Conservation (phyloP, 2,113 vertebrate genomes). For the Channa argus region DNA sequence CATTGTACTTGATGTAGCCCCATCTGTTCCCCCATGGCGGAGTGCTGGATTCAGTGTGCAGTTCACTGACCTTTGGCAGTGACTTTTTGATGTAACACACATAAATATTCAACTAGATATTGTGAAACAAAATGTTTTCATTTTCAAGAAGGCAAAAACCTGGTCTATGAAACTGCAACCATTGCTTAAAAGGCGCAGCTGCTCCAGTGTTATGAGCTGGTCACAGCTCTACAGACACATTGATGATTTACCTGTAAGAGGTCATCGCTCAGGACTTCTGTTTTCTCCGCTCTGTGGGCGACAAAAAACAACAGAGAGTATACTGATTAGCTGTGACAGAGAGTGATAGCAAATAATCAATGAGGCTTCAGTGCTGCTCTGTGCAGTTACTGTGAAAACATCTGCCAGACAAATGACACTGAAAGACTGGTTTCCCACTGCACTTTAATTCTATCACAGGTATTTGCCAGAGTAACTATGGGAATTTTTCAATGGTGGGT, state of each 20-base stretch:
- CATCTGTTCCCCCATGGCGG: neutral
- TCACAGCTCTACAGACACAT: constrained; percentile 29
- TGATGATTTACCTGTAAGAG: constrained; percentile 91
- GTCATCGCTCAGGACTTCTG: constrained; percentile 98
- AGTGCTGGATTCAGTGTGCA: too few species aligned
- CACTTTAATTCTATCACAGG: neutral
- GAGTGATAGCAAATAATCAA: neutral
- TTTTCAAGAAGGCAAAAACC: neutral
- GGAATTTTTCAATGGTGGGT: constrained; percentile 33
- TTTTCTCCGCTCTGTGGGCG: constrained; percentile 94
- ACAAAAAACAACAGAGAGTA: constrained; percentile 68
- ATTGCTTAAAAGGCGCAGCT: constrained; percentile 5
- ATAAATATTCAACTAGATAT: too few species aligned
- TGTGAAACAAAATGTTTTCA: too few species aligned
- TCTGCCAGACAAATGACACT: neutral
- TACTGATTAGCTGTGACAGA: constrained; percentile 50
- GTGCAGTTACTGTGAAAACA: constrained; percentile 16
- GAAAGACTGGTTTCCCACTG: constrained; percentile 26
- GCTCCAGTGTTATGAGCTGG: neutral
- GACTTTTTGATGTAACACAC: too few species aligned
- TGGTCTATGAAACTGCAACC: neutral
- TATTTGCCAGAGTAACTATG: constrained; percentile 1
- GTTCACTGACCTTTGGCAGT: too few species aligned
- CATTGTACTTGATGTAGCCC: neutral
- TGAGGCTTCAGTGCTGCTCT: neutral